Conservation (phyloP, 2,113 vertebrate genomes). For the Oxygymnocypris stewartii region DNA sequence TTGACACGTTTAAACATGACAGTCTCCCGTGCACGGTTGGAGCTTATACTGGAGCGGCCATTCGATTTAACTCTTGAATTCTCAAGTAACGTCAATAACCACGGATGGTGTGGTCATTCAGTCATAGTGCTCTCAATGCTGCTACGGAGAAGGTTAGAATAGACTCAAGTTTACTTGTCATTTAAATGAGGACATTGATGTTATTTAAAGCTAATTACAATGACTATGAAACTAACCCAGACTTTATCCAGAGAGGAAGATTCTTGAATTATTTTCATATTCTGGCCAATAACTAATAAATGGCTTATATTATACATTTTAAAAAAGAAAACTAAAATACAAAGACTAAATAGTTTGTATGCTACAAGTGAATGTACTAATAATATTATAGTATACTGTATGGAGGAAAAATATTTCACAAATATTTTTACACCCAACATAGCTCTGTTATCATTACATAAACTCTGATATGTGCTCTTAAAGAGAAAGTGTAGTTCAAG, state of each 20-base stretch:
- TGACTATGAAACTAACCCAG: background rate
- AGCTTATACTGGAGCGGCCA: conserved; percentile 47
- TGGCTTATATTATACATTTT: background rate
- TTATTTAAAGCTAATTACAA: background rate
- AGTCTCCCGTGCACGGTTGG: background rate
- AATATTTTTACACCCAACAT: no score
- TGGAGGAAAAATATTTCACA: background rate
- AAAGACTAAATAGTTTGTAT: background rate
- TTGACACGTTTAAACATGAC: conserved; percentile 19
- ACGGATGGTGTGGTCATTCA: conserved; percentile 46
- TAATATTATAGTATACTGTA: background rate
- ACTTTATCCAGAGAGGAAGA: background rate
- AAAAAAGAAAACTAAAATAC: background rate
- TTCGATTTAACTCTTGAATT: conserved; percentile 60
- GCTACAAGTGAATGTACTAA: background rate
- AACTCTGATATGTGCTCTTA: no score
- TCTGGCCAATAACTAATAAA: background rate
- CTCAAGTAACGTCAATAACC: conserved; percentile 51
- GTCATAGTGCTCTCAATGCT: conserved; percentile 20
- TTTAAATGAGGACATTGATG: background rate
- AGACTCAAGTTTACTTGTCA: background rate
- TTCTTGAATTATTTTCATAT: background rate
- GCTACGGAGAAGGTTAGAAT: conserved; percentile 7
- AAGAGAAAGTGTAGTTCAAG: no score
- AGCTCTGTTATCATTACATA: no score